A percentile compares a stretch with the other conserved stretches of the same genome.
These are phyloP conservation scores for Tenthredo livida DNA, from an alignment of 2,888 invertebrate species.

Conservation along the genomic window DNA sequence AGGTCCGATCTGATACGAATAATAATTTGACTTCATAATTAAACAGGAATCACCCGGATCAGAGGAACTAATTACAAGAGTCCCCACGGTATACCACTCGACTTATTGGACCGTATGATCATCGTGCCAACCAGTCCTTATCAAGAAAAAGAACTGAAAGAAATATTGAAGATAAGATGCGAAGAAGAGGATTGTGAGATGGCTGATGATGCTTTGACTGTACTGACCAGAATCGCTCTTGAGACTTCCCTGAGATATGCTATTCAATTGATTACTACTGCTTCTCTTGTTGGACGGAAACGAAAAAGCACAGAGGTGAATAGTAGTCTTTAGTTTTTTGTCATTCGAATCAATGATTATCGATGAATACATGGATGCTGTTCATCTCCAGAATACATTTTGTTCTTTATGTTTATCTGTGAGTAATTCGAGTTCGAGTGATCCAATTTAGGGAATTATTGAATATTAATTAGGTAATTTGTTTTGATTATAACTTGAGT, in stretches of 20 bases:
- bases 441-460: background rate
- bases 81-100: slow-evolving; percentile 98
- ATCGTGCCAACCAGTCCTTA: slow-evolving; percentile 96
- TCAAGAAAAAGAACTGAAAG: slow-evolving; percentile 91
- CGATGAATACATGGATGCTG: background rate
- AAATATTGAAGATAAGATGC: slow-evolving; percentile 96
- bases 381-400: background rate
- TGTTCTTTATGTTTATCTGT: background rate
- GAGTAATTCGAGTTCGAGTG: background rate
- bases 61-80: slow-evolving; percentile 96
- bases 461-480: background rate
- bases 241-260: slow-evolving; percentile 97
- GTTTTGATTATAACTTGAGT: background rate
- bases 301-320: slow-evolving; percentile 91
- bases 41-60: slow-evolving; percentile 91
- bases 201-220: slow-evolving; percentile 92
- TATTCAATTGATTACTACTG: slow-evolving; percentile 97
- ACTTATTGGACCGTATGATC: slow-evolving; percentile 96
- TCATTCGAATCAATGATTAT: background rate
- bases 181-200: slow-evolving; percentile 99
- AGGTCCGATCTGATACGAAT: background rate
- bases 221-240: slow-evolving; percentile 94
- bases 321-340: background rate
- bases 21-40: background rate
- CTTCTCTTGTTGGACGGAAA: slow-evolving; percentile 94